Percentiles rank a stretch among this genome's conserved stretches.
These are phyloP conservation scores for Sinocyclocheilus grahami DNA, from an alignment of 2,113 vertebrate species.

Conservation along the genomic window DNA sequence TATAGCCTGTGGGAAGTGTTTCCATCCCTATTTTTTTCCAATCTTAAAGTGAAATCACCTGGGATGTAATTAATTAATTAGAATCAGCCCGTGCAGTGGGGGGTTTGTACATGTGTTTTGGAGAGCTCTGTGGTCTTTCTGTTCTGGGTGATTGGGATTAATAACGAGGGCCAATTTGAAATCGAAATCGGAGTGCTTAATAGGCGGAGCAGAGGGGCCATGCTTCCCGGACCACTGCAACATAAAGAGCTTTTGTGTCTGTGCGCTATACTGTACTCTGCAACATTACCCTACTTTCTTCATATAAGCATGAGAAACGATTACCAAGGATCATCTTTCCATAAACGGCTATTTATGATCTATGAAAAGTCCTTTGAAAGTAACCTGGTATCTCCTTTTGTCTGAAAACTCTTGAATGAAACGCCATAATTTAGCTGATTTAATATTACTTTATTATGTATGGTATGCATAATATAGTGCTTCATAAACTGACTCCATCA, in stretches of 20 bases:
- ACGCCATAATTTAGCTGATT: slow-evolving; percentile 27
- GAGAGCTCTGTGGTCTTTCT: slow-evolving; percentile 71
- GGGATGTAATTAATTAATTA: slow-evolving; percentile 81
- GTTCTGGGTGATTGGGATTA: slow-evolving; percentile 81
- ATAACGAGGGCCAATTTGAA: slow-evolving; percentile 77
- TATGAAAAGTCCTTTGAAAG: background rate
- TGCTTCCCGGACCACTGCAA: slow-evolving; percentile 58
- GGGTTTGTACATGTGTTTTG: slow-evolving; percentile 69
- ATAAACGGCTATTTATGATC: background rate
- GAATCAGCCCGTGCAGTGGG: slow-evolving; percentile 65
- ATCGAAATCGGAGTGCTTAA: slow-evolving; percentile 73
- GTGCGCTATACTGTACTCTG: slow-evolving; percentile 56
- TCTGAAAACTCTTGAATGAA: slow-evolving; percentile 1
- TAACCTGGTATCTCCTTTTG: background rate
- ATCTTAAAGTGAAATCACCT: slow-evolving; percentile 75
- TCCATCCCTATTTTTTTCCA: slow-evolving; percentile 61
- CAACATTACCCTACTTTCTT: slow-evolving; percentile 54
- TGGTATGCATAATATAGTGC: slow-evolving; percentile 50
- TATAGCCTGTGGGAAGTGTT: slow-evolving; percentile 67
- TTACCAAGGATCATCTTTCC: slow-evolving; percentile 14
- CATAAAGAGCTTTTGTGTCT: slow-evolving; percentile 71
- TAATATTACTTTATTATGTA: slow-evolving; percentile 34
- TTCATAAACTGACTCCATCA: slow-evolving; percentile 47
- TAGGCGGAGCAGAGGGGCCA: slow-evolving; percentile 54
- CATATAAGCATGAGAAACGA: slow-evolving; percentile 1